Evolutionary conservation across 2,888 invertebrate genomes (phyloP).

Genomic region (Agrotis exclamationis): DNA sequence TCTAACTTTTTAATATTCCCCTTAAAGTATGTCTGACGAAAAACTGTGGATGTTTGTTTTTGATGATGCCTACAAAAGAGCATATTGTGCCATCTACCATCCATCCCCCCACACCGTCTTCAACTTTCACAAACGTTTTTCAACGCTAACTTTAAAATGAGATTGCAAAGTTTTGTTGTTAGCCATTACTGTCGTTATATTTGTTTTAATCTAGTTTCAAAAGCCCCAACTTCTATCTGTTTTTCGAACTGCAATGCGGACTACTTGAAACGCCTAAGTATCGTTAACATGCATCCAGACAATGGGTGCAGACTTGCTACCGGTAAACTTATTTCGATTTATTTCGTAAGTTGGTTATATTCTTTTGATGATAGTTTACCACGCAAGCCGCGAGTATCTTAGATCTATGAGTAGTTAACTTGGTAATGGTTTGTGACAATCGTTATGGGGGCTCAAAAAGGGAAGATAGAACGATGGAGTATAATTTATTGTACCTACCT

Average conservation of each 20-base stretch:
- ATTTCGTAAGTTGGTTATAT: constrained; percentile 1
- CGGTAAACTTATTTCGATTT: constrained; percentile 28
- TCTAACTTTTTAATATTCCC: not conserved
- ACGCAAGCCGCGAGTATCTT: constrained; percentile 30
- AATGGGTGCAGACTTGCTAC: not conserved
- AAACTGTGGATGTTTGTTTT: not conserved
- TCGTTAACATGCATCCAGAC: constrained; percentile 31
- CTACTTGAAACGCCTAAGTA: constrained; percentile 2
- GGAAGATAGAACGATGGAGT: not conserved
- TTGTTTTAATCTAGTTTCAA: constrained; percentile 13
- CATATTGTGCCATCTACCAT: too few relatives aligned
- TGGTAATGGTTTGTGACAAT: constrained; percentile 3
- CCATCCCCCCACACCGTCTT: too few relatives aligned
- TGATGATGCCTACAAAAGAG: too few relatives aligned
- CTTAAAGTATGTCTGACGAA: not conserved
- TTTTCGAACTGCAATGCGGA: constrained; percentile 43
- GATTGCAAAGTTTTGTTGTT: not conserved
- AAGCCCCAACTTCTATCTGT: not conserved
- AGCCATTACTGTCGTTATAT: not conserved
- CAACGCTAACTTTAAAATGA: too few relatives aligned
- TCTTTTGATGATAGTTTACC: constrained; percentile 18
- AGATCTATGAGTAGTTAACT: not conserved
- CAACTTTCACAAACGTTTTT: too few relatives aligned
- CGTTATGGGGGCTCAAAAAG: not conserved
- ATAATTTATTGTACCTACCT: too few relatives aligned